Conservation (phyloP, 2,797 vertebrate species). For the Girardinus metallicus region DNA sequence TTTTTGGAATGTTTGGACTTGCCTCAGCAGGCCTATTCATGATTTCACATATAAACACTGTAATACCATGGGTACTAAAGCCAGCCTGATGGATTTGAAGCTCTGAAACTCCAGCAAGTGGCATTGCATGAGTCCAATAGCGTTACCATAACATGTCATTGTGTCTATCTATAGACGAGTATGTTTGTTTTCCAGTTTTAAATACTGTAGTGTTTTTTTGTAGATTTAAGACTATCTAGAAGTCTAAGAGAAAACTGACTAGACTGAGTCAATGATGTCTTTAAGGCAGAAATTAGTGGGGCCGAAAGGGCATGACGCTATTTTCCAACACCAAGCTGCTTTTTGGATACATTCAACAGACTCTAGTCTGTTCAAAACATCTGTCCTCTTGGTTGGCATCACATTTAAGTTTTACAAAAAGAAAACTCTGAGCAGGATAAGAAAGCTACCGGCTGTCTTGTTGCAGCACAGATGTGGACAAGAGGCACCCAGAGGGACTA, state of each 20-base stretch:
- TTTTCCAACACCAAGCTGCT: background rate
- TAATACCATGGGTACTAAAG: conserved; percentile 25
- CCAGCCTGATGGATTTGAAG: conserved; percentile 3
- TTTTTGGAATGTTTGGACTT: conserved; percentile 39
- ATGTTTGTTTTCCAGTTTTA: conserved; percentile 37
- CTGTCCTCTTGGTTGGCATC: background rate
- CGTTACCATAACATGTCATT: conserved; percentile 51
- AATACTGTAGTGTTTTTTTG: conserved; percentile 6
- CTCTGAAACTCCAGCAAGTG: conserved; percentile 25
- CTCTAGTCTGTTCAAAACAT: background rate
- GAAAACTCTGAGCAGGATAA: conserved; percentile 31
- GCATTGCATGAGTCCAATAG: conserved; percentile 27
- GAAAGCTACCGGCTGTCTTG: conserved; percentile 69
- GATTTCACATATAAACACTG: conserved; percentile 29
- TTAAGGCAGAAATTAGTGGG: conserved; percentile 15
- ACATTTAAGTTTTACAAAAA: background rate
- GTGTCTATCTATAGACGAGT: conserved; percentile 31
- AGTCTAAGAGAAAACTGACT: conserved; percentile 42
- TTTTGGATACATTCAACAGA: background rate
- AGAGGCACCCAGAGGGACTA: conserved; percentile 28
- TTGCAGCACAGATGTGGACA: conserved; percentile 35
- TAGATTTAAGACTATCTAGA: conserved; percentile 29
- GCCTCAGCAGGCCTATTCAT: conserved; percentile 31
- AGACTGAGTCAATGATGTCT: conserved; percentile 55
- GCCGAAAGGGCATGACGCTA: conserved; percentile 21